Percentiles rank a stretch among this genome's conserved stretches.
Evolutionary conservation across 2,888 invertebrate genomes (phyloP).

Genomic region (Rotaria magnacalcarata): DNA sequence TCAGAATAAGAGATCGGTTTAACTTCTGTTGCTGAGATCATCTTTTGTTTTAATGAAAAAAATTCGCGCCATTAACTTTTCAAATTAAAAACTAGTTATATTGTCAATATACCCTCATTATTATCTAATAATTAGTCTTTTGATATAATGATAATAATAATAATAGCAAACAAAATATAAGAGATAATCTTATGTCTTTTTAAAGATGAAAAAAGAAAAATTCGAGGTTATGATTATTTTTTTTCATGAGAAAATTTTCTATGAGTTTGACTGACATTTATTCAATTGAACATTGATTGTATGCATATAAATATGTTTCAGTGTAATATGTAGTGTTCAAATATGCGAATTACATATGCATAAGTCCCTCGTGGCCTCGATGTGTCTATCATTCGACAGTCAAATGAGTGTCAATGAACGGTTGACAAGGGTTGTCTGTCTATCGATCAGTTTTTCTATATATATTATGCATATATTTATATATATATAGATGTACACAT

Average conservation of each 20-base stretch:
- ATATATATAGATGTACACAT: background rate
- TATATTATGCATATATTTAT: background rate
- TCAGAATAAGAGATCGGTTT: background rate
- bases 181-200: too few relatives aligned
- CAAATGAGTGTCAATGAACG: slow-evolving; percentile 7
- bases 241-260: too few relatives aligned
- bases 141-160: too few relatives aligned
- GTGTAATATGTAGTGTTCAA: too few relatives aligned
- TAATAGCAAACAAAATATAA: too few relatives aligned
- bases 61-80: background rate
- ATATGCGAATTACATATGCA: background rate
- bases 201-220: too few relatives aligned
- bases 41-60: background rate
- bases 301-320: too few relatives aligned
- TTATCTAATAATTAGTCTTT: too few relatives aligned
- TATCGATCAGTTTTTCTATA: background rate
- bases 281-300: background rate
- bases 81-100: too few relatives aligned
- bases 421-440: slow-evolving; percentile 21
- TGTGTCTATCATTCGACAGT: background rate
- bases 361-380: background rate
- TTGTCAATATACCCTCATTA: too few relatives aligned
- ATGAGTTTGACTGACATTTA: too few relatives aligned
- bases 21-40: background rate
- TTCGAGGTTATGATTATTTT: too few relatives aligned